Evolutionary conservation across 2,888 invertebrate genomes (phyloP).

Genomic region (Mayetiola destructor): DNA sequence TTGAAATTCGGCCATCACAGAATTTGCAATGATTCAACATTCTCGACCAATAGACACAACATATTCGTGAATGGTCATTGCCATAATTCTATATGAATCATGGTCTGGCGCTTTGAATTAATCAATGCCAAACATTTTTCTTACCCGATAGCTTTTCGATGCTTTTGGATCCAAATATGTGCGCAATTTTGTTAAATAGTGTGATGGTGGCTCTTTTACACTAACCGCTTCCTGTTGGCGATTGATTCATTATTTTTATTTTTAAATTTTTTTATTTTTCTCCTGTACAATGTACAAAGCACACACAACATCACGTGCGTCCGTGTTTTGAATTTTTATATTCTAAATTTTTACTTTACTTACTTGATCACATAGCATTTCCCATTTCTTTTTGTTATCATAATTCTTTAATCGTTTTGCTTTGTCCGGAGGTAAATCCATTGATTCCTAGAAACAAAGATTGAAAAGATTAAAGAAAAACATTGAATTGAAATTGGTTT

Average conservation of each 20-base stretch:
- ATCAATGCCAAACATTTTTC: too few relatives aligned
- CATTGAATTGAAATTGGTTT: background rate
- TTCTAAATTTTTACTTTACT: constrained; percentile 24
- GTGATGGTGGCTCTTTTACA: constrained; percentile 93
- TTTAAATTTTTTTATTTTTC: background rate
- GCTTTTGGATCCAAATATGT: constrained; percentile 95
- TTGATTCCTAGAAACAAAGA: constrained; percentile 69
- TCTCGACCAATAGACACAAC: too few relatives aligned
- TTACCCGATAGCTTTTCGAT: constrained; percentile 84
- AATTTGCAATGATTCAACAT: too few relatives aligned
- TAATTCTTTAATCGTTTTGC: constrained; percentile 89
- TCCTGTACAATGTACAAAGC: background rate
- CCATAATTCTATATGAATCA: too few relatives aligned
- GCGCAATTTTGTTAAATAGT: constrained; percentile 88
- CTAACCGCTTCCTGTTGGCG: constrained; percentile 80
- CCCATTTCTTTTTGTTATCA: constrained; percentile 98
- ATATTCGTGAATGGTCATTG: too few relatives aligned
- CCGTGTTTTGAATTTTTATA: background rate
- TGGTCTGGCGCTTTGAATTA: too few relatives aligned
- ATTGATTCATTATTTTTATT: too few relatives aligned
- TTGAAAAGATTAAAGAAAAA: background rate
- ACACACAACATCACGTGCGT: constrained; percentile 8
- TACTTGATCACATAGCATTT: constrained; percentile 97
- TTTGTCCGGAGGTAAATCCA: constrained; percentile 98
- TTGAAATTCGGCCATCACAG: too few relatives aligned